phyloP scores from a whole-genome alignment of 2,797 vertebrate species.

The Neopelma chrysocephalum region DNA sequence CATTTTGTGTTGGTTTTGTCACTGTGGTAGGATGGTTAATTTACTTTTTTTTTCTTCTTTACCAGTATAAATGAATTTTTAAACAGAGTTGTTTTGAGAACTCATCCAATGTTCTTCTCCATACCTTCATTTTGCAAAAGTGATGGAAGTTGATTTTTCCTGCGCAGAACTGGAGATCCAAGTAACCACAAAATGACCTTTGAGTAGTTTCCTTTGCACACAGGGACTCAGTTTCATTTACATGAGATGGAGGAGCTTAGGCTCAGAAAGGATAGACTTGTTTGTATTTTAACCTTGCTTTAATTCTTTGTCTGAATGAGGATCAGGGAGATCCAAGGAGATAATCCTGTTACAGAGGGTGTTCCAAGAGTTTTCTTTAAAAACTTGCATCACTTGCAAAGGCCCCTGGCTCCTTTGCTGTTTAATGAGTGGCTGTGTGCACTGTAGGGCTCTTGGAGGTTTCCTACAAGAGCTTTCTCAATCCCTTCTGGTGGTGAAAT shows the following conservation, averaged over 20 bases:
- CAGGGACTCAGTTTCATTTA: background rate
- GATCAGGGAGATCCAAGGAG: background rate
- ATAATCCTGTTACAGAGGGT: background rate
- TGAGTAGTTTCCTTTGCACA: background rate
- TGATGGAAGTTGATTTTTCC: background rate
- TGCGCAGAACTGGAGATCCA: background rate
- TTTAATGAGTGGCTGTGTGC: background rate
- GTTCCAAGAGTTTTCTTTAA: background rate
- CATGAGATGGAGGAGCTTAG: background rate
- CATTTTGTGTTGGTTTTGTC: background rate
- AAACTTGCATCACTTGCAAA: fast-evolving
- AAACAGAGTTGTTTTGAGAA: background rate
- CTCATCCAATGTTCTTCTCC: background rate
- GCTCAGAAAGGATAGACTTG: background rate
- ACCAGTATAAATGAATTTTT: background rate
- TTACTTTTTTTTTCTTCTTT: background rate
- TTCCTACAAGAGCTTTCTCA: background rate
- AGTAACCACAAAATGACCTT: background rate
- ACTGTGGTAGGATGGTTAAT: background rate
- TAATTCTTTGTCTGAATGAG: background rate
- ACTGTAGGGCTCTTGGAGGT: background rate
- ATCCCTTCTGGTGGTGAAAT: background rate
- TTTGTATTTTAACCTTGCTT: background rate
- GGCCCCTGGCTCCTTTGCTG: background rate
- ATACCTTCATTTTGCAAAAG: background rate